A percentile compares a stretch with the other conserved stretches of the same genome.
These are phyloP conservation scores for Brachyistius frenatus DNA, from an alignment of 2,113 vertebrate species.

Conservation along the genomic window DNA sequence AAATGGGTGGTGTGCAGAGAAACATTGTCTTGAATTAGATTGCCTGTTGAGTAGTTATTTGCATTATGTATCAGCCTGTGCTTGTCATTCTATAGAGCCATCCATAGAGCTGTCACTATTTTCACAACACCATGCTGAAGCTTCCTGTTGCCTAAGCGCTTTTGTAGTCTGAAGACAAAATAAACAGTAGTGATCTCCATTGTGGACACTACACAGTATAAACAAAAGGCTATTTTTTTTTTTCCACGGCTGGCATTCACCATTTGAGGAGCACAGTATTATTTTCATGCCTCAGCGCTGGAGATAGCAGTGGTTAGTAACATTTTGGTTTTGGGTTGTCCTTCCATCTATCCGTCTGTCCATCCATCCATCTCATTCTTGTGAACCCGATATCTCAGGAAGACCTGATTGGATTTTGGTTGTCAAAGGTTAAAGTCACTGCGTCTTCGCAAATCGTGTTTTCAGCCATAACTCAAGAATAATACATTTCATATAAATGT, in stretches of 20 bases:
- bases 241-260: neutral
- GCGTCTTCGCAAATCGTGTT: no score
- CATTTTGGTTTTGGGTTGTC: no score
- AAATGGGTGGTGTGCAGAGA: conserved; percentile 39
- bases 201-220: neutral
- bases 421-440: no score
- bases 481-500: no score
- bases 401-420: no score
- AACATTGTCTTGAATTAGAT: conserved; percentile 45
- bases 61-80: conserved; percentile 52
- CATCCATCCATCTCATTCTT: no score
- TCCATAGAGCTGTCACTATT: conserved; percentile 29
- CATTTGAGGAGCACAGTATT: neutral
- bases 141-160: conserved; percentile 47
- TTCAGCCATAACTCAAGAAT: no score
- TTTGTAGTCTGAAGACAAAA: conserved; percentile 43
- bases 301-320: no score
- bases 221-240: neutral
- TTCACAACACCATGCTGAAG: conserved; percentile 22
- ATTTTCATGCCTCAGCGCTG: no score
- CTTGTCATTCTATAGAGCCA: conserved; percentile 12
- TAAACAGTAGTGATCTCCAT: conserved; percentile 10
- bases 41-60: conserved; percentile 53
- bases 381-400: no score
- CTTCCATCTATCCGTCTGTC: no score